Evolutionary conservation across 1,140 invertebrate species (phyloP).

Genomic region (Drosophila tristis): DNA sequence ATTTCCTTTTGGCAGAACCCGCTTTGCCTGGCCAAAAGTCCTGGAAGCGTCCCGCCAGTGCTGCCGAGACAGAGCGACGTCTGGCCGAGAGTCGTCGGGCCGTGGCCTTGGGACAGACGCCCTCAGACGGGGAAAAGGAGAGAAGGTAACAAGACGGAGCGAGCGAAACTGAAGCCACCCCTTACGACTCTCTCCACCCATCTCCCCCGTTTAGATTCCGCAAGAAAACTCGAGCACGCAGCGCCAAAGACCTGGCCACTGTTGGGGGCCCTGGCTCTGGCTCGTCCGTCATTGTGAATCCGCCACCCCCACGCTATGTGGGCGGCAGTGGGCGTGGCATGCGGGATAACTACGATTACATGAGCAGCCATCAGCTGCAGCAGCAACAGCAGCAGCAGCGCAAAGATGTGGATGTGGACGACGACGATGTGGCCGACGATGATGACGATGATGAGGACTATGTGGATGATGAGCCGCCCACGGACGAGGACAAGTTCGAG

Average conservation of each 20-base stretch:
- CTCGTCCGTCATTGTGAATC: constrained; percentile 7
- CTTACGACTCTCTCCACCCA: neutral
- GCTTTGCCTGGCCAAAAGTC: constrained; percentile 85
- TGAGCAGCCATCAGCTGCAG: constrained; percentile 39
- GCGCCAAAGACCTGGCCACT: constrained; percentile 65
- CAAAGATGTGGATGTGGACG: constrained; percentile 50
- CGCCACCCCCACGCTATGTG: constrained; percentile 37
- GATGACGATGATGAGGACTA: constrained; percentile 80
- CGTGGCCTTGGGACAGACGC: constrained; percentile 74
- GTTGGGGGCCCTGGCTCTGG: constrained; percentile 13
- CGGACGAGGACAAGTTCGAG: constrained; percentile 82
- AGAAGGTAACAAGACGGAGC: constrained; percentile 52
- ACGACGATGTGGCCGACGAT: constrained; percentile 53
- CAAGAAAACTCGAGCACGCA: constrained; percentile 74
- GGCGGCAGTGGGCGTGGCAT: constrained; percentile 52
- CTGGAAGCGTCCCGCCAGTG: constrained; percentile 88
- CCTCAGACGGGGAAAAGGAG: constrained; percentile 84
- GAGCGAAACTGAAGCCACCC: neutral
- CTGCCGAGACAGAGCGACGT: constrained; percentile 85
- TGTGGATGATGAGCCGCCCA: constrained; percentile 75
- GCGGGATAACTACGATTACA: constrained; percentile 79
- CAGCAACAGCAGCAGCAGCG: constrained; percentile 17
- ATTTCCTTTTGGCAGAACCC: constrained; percentile 64
- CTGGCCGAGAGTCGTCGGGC: constrained; percentile 84
- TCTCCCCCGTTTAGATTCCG: constrained; percentile 62